phyloP scores from a whole-genome alignment of 1,140 invertebrate species.

The Lutraria rhynchaena region DNA sequence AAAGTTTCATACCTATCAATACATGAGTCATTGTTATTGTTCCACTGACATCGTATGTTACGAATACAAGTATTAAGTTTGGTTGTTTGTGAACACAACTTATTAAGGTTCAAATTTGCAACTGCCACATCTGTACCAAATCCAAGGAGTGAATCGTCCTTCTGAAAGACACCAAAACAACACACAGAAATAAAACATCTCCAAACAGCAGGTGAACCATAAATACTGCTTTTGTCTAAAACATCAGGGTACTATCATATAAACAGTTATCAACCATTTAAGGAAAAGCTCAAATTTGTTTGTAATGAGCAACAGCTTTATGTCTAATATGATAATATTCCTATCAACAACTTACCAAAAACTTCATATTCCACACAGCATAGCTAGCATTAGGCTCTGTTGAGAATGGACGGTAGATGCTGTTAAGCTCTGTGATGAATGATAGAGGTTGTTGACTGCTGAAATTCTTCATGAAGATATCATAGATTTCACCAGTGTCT shows the following conservation, averaged over 20 bases:
- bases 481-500: conserved; percentile 32
- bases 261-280: background rate
- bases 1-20: too few relatives aligned
- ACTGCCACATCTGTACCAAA: conserved; percentile 39
- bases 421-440: background rate
- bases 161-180: conserved; percentile 1
- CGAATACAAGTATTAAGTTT: conserved; percentile 1
- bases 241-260: background rate
- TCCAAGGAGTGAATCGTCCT: conserved; percentile 3
- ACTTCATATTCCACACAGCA: conserved; percentile 42
- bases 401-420: conserved; percentile 3
- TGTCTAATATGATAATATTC: background rate
- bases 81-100: background rate
- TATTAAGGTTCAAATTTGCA: background rate
- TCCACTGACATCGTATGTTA: conserved; percentile 23
- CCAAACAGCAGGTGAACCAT: background rate
- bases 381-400: background rate
- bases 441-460: background rate
- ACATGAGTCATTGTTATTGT: background rate
- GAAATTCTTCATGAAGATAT: conserved; percentile 37
- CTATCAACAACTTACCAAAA: conserved; percentile 7
- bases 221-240: background rate
- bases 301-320: background rate
- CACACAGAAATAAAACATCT: background rate
- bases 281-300: background rate